phyloP scores from a whole-genome alignment of 2,113 vertebrate species.

The Artemisiospiza belli region DNA sequence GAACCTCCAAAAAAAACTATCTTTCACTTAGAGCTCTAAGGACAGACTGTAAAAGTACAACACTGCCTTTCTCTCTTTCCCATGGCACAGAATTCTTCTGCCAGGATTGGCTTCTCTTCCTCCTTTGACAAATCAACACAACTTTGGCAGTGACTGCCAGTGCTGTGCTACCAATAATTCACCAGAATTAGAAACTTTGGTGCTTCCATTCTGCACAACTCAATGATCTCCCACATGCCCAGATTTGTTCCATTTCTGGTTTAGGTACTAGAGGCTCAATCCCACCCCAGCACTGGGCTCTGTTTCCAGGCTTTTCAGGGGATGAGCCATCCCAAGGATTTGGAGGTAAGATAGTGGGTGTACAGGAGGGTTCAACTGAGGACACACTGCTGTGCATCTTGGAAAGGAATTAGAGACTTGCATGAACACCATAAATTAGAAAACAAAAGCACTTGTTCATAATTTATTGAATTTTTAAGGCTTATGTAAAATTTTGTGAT shows the following conservation, averaged over 20 bases:
- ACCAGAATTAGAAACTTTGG: constrained; percentile 33
- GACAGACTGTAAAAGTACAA: neutral
- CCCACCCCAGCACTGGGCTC: neutral
- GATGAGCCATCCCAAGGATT: neutral
- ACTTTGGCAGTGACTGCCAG: neutral
- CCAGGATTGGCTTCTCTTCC: neutral
- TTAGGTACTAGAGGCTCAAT: neutral
- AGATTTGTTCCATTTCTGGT: constrained; percentile 31
- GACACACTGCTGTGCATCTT: neutral
- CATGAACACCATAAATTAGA: neutral
- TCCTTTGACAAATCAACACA: constrained; percentile 21
- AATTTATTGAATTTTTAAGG: neutral
- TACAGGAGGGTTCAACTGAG: neutral
- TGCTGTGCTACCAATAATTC: constrained; percentile 23
- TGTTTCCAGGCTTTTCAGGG: neutral
- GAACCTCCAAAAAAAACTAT: neutral
- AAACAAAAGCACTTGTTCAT: neutral
- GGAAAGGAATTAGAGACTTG: constrained; percentile 8
- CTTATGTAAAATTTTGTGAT: neutral
- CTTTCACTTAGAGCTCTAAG: neutral
- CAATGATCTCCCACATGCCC: constrained; percentile 31
- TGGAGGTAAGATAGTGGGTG: neutral
- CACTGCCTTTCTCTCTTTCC: neutral
- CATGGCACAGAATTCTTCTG: neutral
- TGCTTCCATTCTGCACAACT: neutral